Percentiles rank a stretch among this genome's conserved stretches.
Conservation (phyloP, 2,797 vertebrate genomes). For the Xiphophorus birchmanni region DNA sequence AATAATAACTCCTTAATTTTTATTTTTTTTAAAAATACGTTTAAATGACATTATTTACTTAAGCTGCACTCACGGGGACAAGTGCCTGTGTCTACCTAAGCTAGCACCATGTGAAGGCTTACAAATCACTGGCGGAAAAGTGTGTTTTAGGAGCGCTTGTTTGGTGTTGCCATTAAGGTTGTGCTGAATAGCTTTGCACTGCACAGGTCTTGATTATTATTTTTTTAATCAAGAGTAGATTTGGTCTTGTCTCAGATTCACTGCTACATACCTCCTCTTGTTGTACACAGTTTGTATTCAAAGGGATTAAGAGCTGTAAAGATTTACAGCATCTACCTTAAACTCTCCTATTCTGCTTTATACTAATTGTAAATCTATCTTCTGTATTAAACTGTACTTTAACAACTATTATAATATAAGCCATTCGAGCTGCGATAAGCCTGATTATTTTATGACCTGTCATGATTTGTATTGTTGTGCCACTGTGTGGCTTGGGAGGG, state of each 20-base stretch:
- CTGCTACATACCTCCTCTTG: conserved; percentile 43
- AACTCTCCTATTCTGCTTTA: conserved; percentile 51
- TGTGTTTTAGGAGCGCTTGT: conserved; percentile 50
- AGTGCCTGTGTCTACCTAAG: conserved; percentile 37
- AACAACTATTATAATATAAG: conserved; percentile 56
- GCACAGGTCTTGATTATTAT: conserved; percentile 38
- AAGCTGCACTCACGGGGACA: conserved; percentile 33
- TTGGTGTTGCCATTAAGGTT: conserved; percentile 49
- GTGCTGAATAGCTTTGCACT: conserved; percentile 16
- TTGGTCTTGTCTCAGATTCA: conserved; percentile 43
- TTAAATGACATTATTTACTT: conserved; percentile 35
- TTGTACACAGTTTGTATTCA: conserved; percentile 27
- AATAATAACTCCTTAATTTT: not conserved
- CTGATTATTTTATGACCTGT: conserved; percentile 52
- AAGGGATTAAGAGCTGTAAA: conserved; percentile 30
- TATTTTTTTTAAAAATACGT: not conserved
- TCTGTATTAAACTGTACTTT: conserved; percentile 69
- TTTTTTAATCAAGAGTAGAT: conserved; percentile 31
- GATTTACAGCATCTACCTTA: not conserved
- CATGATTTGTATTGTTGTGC: conserved; percentile 75
- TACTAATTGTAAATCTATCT: conserved; percentile 78
- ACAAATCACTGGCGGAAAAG: conserved; percentile 46
- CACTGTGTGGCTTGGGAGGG: conserved; percentile 80
- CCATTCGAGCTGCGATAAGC: conserved; percentile 62
- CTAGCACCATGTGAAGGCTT: conserved; percentile 47